A percentile compares a stretch with the other conserved stretches of the same genome.
These are phyloP conservation scores for Solenodon paradoxus DNA, from an alignment of 2,113 vertebrate species.

Conservation along the genomic window DNA sequence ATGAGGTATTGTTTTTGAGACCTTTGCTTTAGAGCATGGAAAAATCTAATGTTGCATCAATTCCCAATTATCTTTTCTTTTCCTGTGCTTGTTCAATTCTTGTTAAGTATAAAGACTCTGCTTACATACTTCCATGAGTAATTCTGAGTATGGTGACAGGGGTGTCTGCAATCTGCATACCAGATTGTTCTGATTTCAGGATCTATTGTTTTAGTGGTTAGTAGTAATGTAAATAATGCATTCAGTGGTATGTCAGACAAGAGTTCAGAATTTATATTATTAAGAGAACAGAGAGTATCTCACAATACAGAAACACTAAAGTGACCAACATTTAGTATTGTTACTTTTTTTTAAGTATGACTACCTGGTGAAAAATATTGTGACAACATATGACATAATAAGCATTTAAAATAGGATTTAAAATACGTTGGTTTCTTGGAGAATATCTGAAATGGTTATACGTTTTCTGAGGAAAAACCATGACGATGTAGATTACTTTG, in stretches of 20 bases:
- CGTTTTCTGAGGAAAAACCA: neutral
- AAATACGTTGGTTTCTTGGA: constrained; percentile 41
- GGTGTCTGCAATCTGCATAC: too few relatives aligned
- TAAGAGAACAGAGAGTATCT: neutral
- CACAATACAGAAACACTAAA: neutral
- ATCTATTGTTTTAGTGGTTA: neutral
- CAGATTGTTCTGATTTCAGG: neutral
- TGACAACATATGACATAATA: neutral
- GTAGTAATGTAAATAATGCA: neutral
- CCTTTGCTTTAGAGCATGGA: neutral
- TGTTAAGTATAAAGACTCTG: neutral
- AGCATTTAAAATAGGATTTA: neutral
- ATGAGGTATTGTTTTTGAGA: neutral
- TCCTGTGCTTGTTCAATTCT: neutral
- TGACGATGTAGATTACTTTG: neutral
- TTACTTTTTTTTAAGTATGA: neutral
- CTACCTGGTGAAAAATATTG: neutral
- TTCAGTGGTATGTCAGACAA: neutral
- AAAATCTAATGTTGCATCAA: neutral
- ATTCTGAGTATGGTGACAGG: rapidly evolving
- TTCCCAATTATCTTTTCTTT: neutral
- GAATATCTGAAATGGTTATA: constrained; percentile 38
- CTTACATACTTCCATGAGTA: neutral
- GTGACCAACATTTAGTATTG: neutral
- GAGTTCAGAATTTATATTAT: neutral